Evolutionary conservation across 2,113 vertebrate species (phyloP).

Genomic region (Neogale vison): DNA sequence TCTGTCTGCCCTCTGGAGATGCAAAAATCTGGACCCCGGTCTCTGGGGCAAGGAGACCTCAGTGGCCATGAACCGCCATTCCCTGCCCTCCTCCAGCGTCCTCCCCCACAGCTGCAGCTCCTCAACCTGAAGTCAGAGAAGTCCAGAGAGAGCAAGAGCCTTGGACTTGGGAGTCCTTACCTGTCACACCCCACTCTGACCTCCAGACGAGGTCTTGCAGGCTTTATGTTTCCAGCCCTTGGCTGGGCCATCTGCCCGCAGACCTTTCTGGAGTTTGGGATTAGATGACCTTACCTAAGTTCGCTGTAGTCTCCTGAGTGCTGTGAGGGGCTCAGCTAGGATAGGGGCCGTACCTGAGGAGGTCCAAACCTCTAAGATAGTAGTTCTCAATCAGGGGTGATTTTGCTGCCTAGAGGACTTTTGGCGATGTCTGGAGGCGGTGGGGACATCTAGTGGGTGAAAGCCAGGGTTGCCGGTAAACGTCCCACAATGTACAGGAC

Average conservation of each 20-base stretch:
- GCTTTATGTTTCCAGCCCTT: not conserved
- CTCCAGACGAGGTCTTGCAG: not conserved
- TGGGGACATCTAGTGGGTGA: not conserved
- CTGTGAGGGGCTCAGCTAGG: not conserved
- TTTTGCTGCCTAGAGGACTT: not conserved
- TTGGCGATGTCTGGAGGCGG: not conserved
- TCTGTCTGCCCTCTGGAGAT: not conserved
- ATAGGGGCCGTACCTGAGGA: not conserved
- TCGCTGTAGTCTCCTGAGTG: not conserved
- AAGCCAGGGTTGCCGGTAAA: not conserved
- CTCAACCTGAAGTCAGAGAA: not conserved
- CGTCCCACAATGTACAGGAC: not conserved
- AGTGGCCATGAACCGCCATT: fast-evolving
- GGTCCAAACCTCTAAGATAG: not conserved
- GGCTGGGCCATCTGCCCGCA: not conserved
- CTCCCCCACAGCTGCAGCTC: no score
- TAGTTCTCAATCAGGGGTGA: not conserved
- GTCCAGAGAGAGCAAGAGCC: not conserved
- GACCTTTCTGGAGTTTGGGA: no score
- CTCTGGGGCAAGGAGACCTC: not conserved
- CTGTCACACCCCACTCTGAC: not conserved
- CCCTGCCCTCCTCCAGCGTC: fast-evolving
- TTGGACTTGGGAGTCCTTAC: not conserved
- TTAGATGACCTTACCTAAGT: not conserved
- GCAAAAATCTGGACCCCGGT: fast-evolving